phyloP scores from a whole-genome alignment of 2,113 vertebrate genomes.

The Mugil cephalus region DNA sequence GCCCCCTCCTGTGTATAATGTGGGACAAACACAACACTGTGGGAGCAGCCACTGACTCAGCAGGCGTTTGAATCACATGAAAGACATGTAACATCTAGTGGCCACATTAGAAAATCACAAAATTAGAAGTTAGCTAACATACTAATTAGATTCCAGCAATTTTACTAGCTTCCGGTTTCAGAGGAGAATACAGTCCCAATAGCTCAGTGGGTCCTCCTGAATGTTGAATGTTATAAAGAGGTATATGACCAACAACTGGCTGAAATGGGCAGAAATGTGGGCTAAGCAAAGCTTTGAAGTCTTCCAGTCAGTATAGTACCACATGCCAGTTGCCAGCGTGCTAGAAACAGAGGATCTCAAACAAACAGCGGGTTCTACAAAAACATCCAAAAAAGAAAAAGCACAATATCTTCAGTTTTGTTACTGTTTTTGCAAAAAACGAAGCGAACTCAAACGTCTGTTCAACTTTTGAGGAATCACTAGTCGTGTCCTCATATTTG shows the following conservation, averaged over 20 bases:
- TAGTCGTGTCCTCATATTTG: conserved; percentile 35
- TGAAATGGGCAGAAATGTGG: background rate
- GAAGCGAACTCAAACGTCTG: conserved; percentile 6
- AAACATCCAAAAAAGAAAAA: background rate
- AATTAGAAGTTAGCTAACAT: background rate
- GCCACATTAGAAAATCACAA: background rate
- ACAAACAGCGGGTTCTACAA: background rate
- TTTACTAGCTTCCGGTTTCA: background rate
- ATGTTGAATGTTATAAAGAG: background rate
- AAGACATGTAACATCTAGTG: background rate
- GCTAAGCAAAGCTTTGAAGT: background rate
- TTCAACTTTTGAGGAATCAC: conserved; percentile 53
- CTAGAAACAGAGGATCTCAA: too few relatives aligned
- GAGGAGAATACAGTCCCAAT: background rate
- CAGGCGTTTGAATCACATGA: background rate
- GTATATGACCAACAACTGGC: background rate
- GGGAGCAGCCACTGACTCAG: background rate
- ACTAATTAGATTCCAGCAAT: background rate
- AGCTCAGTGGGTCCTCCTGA: background rate
- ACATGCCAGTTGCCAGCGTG: too few relatives aligned
- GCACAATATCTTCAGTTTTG: background rate
- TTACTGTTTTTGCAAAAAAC: background rate
- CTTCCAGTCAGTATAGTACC: background rate
- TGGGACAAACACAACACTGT: background rate
- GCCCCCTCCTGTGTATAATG: background rate